These are phyloP conservation scores for Sapayoa aenigma DNA, from an alignment of 2,113 vertebrate genomes.

Conservation along the genomic window DNA sequence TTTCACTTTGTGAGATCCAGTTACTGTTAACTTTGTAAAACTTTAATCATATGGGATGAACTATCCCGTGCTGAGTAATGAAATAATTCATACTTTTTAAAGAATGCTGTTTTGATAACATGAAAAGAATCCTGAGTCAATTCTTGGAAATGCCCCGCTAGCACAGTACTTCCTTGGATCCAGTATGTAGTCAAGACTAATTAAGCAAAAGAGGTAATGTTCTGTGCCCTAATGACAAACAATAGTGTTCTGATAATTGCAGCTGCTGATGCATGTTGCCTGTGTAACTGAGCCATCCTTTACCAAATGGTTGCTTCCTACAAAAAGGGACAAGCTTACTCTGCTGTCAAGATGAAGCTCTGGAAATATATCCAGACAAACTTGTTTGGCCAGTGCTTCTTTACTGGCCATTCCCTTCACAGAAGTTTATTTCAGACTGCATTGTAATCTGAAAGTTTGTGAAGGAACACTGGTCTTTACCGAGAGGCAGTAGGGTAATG, in stretches of 20 bases:
- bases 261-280: background rate
- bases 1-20: background rate
- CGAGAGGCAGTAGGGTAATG: background rate
- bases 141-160: background rate
- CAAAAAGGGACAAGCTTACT: background rate
- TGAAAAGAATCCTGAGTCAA: background rate
- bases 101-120: background rate
- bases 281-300: background rate
- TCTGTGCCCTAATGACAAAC: background rate
- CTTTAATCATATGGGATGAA: background rate
- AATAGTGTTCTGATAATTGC: background rate
- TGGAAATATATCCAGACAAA: background rate
- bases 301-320: background rate
- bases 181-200: background rate
- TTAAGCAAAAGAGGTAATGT: background rate
- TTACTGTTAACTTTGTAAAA: constrained; percentile 30
- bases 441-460: background rate
- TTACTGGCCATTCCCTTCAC: background rate
- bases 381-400: background rate
- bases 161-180: background rate
- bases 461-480: background rate
- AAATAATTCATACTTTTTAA: background rate
- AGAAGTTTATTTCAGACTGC: background rate
- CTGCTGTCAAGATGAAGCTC: background rate
- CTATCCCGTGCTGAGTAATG: background rate